These are phyloP conservation scores for Synchiropus splendidus DNA, from an alignment of 2,113 vertebrate species.

Conservation along the genomic window DNA sequence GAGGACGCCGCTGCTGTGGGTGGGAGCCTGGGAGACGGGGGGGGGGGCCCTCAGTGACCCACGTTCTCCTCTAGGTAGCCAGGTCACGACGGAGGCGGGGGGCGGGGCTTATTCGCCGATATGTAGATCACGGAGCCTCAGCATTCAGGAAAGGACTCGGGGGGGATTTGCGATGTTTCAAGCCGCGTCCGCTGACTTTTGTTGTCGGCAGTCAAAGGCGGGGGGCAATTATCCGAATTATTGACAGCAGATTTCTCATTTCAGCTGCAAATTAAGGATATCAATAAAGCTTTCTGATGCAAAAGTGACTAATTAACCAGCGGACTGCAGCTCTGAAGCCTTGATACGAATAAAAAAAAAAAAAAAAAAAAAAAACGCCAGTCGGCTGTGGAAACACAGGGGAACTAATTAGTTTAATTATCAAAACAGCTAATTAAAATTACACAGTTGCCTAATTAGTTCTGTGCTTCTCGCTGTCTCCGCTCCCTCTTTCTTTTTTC, in stretches of 20 bases:
- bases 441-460: slow-evolving; percentile 99
- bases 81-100: slow-evolving; percentile 70
- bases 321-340: slow-evolving; percentile 94
- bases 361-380: slow-evolving; percentile 72
- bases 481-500: slow-evolving; percentile 71
- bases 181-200: slow-evolving; percentile 78
- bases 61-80: slow-evolving; percentile 76
- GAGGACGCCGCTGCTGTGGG: slow-evolving; percentile 14
- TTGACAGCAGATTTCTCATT: slow-evolving; percentile 99
- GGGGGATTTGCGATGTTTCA: slow-evolving; percentile 83
- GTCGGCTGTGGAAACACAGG: slow-evolving; percentile 99
- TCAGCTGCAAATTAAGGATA: slow-evolving; percentile 99
- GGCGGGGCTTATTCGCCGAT: slow-evolving; percentile 73
- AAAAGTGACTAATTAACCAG: slow-evolving; percentile 99
- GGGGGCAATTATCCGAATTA: slow-evolving; percentile 99
- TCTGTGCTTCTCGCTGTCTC: slow-evolving; percentile 97
- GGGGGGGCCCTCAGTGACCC: slow-evolving; percentile 70
- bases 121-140: slow-evolving; percentile 87
- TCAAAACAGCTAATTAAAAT: slow-evolving; percentile 99
- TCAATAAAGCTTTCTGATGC: slow-evolving; percentile 99
- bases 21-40: slow-evolving; percentile 27
- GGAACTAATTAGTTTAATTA: slow-evolving; percentile 99
- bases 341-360: slow-evolving; percentile 70
- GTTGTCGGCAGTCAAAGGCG: slow-evolving; percentile 94
- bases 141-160: slow-evolving; percentile 80